phyloP scores from a whole-genome alignment of 2,888 invertebrate species.

The Biston betularia region DNA sequence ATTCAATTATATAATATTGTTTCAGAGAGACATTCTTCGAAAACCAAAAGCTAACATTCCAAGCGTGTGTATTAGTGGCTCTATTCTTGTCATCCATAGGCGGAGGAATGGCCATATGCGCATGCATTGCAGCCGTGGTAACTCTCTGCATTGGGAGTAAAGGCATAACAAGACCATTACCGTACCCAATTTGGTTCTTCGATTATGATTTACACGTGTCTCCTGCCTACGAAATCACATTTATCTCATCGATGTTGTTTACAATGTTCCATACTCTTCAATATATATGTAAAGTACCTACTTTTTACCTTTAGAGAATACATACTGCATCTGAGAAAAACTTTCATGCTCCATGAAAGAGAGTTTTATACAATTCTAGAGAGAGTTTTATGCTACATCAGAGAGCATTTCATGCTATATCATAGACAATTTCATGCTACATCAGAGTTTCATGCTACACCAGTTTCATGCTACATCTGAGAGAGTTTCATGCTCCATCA shows the following conservation, averaged over 20 bases:
- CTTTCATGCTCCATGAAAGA: too few relatives aligned
- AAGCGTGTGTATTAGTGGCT: constrained; percentile 5
- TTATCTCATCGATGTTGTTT: constrained; percentile 11
- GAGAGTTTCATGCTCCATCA: too few relatives aligned
- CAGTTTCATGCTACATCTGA: too few relatives aligned
- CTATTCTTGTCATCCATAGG: constrained; percentile 12
- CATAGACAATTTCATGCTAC: too few relatives aligned
- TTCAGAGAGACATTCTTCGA: constrained; percentile 34
- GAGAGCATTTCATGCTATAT: too few relatives aligned
- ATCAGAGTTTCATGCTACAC: too few relatives aligned
- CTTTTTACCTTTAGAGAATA: background rate
- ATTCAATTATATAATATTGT: background rate
- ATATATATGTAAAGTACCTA: constrained; percentile 28
- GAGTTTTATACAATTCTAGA: too few relatives aligned
- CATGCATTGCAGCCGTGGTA: background rate
- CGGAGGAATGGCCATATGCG: constrained; percentile 14
- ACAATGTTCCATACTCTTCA: constrained; percentile 7
- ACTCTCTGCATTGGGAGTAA: background rate
- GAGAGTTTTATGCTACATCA: too few relatives aligned
- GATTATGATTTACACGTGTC: constrained; percentile 12
- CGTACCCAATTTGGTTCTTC: constrained; percentile 28
- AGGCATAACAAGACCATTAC: constrained; percentile 22
- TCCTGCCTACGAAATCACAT: constrained; percentile 26
- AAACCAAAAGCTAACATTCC: constrained; percentile 34
- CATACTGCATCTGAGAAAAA: too few relatives aligned